A percentile compares a stretch with the other conserved stretches of the same genome.
Conservation (phyloP, 2,113 vertebrate species). For the Beaufortia kweichowensis region DNA sequence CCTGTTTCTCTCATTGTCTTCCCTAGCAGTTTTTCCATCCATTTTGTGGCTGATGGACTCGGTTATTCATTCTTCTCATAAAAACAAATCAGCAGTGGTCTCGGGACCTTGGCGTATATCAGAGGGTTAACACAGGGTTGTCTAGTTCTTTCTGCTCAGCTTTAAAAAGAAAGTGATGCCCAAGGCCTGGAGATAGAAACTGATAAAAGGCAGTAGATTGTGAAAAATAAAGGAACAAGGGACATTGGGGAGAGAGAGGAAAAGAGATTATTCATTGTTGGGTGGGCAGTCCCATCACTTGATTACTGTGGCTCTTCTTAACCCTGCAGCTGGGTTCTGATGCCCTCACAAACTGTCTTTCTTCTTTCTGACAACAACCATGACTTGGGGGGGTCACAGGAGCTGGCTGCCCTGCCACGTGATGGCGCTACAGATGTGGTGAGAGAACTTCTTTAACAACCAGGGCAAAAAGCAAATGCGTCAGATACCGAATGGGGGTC, state of each 20-base stretch:
- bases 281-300: constrained; percentile 64
- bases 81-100: constrained; percentile 38
- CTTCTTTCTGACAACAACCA: constrained; percentile 61
- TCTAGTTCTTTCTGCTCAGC: constrained; percentile 51
- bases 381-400: constrained; percentile 65
- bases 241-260: constrained; percentile 22
- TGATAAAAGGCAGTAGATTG: constrained; percentile 41
- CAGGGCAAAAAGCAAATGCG: constrained; percentile 67
- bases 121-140: constrained; percentile 47
- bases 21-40: background rate
- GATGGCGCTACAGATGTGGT: constrained; percentile 75
- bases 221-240: constrained; percentile 16
- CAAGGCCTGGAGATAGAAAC: constrained; percentile 46
- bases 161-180: constrained; percentile 42
- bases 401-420: constrained; percentile 65
- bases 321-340: constrained; percentile 61
- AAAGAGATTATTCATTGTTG: constrained; percentile 62
- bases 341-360: constrained; percentile 64
- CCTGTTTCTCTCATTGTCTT: constrained; percentile 3
- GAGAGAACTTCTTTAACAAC: constrained; percentile 57
- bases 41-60: constrained; percentile 18
- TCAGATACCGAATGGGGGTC: constrained; percentile 67
- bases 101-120: constrained; percentile 47
- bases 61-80: constrained; percentile 49
- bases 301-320: constrained; percentile 55